Conservation (phyloP, 92 coral and sea anemone species). For the Anthopleura xanthogrammica region DNA sequence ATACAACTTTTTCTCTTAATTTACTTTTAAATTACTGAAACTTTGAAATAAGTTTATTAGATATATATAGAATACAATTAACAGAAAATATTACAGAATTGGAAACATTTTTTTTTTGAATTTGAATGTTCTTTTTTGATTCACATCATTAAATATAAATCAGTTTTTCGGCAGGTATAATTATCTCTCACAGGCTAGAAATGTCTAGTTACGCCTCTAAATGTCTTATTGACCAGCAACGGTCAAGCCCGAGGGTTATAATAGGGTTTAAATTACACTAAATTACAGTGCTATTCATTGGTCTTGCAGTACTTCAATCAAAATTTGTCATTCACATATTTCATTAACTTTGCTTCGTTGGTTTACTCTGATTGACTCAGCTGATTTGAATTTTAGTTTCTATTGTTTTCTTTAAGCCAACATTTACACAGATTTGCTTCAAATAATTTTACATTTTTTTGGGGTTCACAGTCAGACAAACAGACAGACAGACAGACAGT, state of each 20-base stretch:
- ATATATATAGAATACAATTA: not conserved
- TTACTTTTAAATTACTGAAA: too few species aligned
- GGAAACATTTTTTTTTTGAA: not conserved
- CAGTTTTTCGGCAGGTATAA: conserved; percentile 18
- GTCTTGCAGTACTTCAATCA: not conserved
- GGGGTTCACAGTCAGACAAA: too few species aligned
- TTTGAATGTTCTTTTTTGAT: conserved; percentile 6
- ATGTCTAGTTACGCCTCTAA: not conserved
- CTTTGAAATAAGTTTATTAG: not conserved
- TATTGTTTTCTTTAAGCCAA: not conserved
- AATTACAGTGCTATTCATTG: not conserved
- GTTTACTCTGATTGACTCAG: not conserved
- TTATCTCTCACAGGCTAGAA: not conserved
- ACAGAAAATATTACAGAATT: not conserved
- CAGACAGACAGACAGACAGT: too few species aligned
- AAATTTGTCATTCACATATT: not conserved
- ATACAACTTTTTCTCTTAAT: too few species aligned
- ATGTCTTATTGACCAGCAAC: too few species aligned
- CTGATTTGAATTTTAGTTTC: not conserved
- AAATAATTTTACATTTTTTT: not conserved
- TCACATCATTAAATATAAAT: conserved; percentile 20
- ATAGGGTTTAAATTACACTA: not conserved
- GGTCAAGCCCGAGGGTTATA: not conserved
- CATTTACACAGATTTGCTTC: not conserved
- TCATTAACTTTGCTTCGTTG: not conserved